A percentile compares a stretch with the other conserved stretches of the same genome.
These are phyloP conservation scores for Daubentonia madagascariensis DNA, from an alignment of 2,113 vertebrate genomes.

Conservation along the genomic window DNA sequence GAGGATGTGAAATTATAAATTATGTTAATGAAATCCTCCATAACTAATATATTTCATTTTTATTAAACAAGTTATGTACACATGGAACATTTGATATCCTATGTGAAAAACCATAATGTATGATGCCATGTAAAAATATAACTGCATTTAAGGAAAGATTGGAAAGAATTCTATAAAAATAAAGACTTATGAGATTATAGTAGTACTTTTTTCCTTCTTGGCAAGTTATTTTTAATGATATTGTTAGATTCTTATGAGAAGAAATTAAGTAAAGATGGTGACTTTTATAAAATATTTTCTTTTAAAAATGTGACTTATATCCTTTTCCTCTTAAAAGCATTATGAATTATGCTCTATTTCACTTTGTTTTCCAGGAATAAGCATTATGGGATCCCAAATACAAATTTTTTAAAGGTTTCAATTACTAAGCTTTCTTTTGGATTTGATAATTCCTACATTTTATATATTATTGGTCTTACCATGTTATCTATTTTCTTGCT, in stretches of 20 bases:
- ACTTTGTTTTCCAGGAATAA: neutral
- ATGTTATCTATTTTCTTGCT: neutral
- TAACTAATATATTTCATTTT: neutral
- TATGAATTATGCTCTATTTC: neutral
- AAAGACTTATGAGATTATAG: neutral
- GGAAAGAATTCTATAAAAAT: constrained; percentile 6
- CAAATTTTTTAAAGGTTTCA: neutral
- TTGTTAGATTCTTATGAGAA: neutral
- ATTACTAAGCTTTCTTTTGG: neutral
- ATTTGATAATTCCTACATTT: neutral
- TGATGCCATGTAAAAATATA: neutral
- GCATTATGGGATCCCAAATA: neutral
- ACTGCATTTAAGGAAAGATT: neutral
- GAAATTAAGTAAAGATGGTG: neutral
- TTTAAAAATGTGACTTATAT: neutral
- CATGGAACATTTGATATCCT: constrained; percentile 20
- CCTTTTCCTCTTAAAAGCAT: neutral
- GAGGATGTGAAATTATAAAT: neutral
- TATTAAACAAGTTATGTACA: neutral
- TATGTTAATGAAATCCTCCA: neutral
- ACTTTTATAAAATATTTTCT: neutral
- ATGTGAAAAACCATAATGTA: constrained; percentile 26
- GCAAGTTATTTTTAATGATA: neutral
- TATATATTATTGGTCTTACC: neutral
- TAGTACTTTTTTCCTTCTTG: neutral